Percentiles rank a stretch among this genome's conserved stretches.
phyloP scores from a whole-genome alignment of 2,113 vertebrate genomes.

The Manacus vitellinus region DNA sequence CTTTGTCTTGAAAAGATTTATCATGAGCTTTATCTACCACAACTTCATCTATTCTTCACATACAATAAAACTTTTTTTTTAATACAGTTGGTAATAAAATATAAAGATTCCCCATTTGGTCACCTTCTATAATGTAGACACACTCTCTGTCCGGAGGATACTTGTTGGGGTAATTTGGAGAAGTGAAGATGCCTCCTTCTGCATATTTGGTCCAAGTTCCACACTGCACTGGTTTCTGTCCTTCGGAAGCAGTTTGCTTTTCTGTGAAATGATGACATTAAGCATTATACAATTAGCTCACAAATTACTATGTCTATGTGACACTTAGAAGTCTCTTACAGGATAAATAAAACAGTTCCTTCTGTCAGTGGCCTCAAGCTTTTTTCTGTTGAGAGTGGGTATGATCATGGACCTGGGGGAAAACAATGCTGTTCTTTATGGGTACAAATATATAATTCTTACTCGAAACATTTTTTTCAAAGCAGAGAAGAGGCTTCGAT shows the following conservation, averaged over 20 bases:
- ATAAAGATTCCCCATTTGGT: background rate
- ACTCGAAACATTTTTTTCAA: background rate
- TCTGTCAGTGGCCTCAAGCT: background rate
- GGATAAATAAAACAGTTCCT: background rate
- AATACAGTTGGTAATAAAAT: background rate
- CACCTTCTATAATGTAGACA: conserved; percentile 99
- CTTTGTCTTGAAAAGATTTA: background rate
- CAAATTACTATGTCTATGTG: background rate
- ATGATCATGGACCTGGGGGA: background rate
- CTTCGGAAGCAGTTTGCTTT: conserved; percentile 89
- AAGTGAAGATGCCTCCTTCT: conserved; percentile 95
- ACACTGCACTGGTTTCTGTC: conserved; percentile 94
- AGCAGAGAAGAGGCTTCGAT: background rate
- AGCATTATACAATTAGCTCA: conserved; percentile 1
- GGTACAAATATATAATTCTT: background rate
- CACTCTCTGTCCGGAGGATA: conserved; percentile 97
- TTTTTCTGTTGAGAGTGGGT: background rate
- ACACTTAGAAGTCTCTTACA: background rate
- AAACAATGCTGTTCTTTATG: background rate
- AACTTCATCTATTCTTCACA: background rate
- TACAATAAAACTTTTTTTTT: background rate
- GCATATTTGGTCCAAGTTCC: conserved; percentile 96
- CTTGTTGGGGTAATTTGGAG: conserved; percentile 98
- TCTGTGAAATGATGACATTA: conserved; percentile 73
- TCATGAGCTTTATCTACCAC: background rate